Evolutionary conservation across 2,888 invertebrate genomes (phyloP).

Genomic region (Argynnis bischoffii): DNA sequence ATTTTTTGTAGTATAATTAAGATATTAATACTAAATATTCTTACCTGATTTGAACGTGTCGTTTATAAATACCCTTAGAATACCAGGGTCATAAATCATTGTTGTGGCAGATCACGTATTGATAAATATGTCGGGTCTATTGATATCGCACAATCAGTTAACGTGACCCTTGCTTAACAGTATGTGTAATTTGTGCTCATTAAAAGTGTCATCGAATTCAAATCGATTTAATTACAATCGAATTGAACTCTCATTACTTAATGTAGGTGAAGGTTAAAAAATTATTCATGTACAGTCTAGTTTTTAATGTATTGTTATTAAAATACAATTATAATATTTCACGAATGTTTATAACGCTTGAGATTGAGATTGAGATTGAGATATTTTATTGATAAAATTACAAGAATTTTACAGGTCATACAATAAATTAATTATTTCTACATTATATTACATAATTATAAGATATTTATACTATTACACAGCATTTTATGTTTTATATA

Average conservation of each 20-base stretch:
- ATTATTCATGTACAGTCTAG: background rate
- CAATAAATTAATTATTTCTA: too few relatives aligned
- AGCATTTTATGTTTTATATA: too few relatives aligned
- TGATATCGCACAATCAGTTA: conserved; percentile 45
- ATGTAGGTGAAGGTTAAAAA: conserved; percentile 46
- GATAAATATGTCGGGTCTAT: conserved; percentile 42
- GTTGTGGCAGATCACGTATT: conserved; percentile 40
- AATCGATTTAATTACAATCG: conserved; percentile 46
- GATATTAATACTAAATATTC: too few relatives aligned
- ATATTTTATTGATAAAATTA: too few relatives aligned
- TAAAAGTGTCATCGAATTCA: conserved; percentile 38
- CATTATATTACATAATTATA: too few relatives aligned
- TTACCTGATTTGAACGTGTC: background rate
- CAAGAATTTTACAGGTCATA: too few relatives aligned
- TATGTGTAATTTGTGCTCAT: conserved; percentile 46
- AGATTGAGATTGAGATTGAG: too few relatives aligned
- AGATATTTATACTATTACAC: too few relatives aligned
- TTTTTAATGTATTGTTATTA: background rate
- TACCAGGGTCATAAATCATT: conserved; percentile 42
- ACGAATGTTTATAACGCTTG: too few relatives aligned
- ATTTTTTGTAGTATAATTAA: too few relatives aligned
- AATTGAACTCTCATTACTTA: conserved; percentile 38
- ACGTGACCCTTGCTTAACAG: conserved; percentile 42
- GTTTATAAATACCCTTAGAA: conserved; percentile 28
- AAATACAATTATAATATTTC: too few relatives aligned